Evolutionary conservation across 1,140 invertebrate genomes (phyloP), one percentile per base, ranked within the genome.

Genomic region (Maconellicoccus hirsutus): DNA sequence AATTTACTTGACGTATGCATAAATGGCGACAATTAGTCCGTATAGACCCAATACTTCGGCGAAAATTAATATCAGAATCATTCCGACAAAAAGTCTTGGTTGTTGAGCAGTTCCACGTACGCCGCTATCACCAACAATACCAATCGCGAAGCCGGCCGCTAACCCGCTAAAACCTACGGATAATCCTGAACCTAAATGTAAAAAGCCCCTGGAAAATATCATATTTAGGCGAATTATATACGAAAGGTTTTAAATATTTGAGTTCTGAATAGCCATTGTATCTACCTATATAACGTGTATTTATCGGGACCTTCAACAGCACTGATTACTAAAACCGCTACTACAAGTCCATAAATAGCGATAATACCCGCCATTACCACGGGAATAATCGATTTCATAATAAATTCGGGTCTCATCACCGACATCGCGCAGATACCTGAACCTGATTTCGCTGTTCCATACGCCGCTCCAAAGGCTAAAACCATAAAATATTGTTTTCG

Each of bases 331-430:
- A 99, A 90, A 75, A 98, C 95, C 79, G 97, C 93, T 75, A 99
- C 94, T 74, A 99, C 97, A 77, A 99, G 85, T 77, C 97, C 97
- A 80, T 99, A 99, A 83, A 99, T 99, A 84, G 96, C 97, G 82
- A 99, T 94, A 81, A 99, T 99, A 96, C 97, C 97, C 80, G 96
- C 97, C 97, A 99, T 99, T 84, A 99, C 95, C 78, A 99, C 97
- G 76, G 97, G 97, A 85, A 99, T 98, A 82, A 99, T 97, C 78
- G 94, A 98, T 83, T 98, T 98, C 96, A 99, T 99, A 81, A 99
- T 98, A 78, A 98, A 85, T 82, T 99, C 97, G 72, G 97, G 97
- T 82, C 96, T 84, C 94, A 98, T 98, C 75, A 99, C 96, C 75
- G 97, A 95, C 97, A 99, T 99, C 76, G 96, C 96, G 75, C 96